phyloP scores from a whole-genome alignment of 1,140 invertebrate genomes.

The Macrocentrus cingulum region DNA sequence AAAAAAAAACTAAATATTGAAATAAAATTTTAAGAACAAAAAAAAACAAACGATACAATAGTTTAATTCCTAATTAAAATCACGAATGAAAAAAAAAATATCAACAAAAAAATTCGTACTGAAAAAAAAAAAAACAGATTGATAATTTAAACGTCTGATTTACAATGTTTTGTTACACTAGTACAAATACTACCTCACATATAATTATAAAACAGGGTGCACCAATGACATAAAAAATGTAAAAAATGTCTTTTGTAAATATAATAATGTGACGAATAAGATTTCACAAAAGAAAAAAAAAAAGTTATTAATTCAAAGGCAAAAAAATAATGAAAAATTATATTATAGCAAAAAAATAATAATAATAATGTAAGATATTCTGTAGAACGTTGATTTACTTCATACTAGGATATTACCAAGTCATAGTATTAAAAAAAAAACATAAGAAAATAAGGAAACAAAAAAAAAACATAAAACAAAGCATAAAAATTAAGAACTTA shows the following conservation, averaged over 20 bases:
- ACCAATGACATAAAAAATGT: not conserved
- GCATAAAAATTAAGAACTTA: no score
- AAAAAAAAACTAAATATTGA: no score
- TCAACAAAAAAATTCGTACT: no score
- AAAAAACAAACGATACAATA: no score
- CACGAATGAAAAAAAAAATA: no score
- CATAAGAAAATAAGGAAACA: not conserved
- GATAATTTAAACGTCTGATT: no score
- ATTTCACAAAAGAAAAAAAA: no score
- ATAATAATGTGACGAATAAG: not conserved
- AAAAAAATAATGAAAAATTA: not conserved
- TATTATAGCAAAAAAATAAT: not conserved
- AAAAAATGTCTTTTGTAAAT: not conserved
- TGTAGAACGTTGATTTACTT: no score
- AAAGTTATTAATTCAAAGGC: not conserved
- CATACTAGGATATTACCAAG: not conserved
- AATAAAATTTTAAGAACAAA: no score
- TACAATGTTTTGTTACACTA: not conserved
- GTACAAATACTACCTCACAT: conserved; percentile 1
- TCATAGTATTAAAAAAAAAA: not conserved
- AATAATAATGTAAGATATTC: not conserved
- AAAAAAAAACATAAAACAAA: no score
- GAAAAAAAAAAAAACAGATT: no score
- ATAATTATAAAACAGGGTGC: conserved; percentile 1
- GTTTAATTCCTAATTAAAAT: no score